Evolutionary conservation across 2,113 vertebrate genomes (phyloP).

Genomic region (Lagopus leucura): DNA sequence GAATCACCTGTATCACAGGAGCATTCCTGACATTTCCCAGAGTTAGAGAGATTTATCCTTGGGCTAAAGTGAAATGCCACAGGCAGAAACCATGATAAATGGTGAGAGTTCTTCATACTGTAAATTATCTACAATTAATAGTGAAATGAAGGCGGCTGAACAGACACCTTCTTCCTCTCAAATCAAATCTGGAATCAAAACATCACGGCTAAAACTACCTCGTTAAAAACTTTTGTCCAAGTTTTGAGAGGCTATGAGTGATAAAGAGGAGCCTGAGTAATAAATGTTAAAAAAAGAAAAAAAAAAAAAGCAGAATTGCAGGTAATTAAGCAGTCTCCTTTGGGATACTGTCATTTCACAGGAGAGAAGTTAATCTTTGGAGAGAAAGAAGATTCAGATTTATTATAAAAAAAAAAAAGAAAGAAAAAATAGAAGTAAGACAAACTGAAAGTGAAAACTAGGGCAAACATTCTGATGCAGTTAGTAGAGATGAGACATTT

Average conservation of each 20-base stretch:
- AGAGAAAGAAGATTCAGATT: not conserved
- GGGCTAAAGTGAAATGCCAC: slow-evolving; percentile 57
- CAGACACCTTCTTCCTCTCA: not conserved
- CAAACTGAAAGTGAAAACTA: not conserved
- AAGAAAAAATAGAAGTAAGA: not conserved
- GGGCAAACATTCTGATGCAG: not conserved
- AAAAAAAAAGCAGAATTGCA: not conserved
- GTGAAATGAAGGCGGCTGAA: slow-evolving; percentile 1
- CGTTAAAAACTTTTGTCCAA: not conserved
- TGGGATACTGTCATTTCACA: not conserved
- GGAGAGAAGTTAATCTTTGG: slow-evolving; percentile 2
- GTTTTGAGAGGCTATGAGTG: not conserved
- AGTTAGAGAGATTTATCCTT: slow-evolving; percentile 62
- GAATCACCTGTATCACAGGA: slow-evolving; percentile 54
- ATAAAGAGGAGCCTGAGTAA: not conserved
- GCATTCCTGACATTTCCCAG: slow-evolving; percentile 53
- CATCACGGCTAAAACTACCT: not conserved
- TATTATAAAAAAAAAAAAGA: not conserved
- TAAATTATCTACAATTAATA: slow-evolving; percentile 51
- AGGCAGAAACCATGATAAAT: slow-evolving; percentile 50
- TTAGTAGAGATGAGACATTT: not conserved
- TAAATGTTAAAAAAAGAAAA: not conserved
- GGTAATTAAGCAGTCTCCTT: slow-evolving; percentile 26
- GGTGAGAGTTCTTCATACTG: slow-evolving; percentile 12
- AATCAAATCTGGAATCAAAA: slow-evolving; percentile 20